Conservation (phyloP, 2,888 invertebrate species). For the Drosophila pseudotakahashii region DNA sequence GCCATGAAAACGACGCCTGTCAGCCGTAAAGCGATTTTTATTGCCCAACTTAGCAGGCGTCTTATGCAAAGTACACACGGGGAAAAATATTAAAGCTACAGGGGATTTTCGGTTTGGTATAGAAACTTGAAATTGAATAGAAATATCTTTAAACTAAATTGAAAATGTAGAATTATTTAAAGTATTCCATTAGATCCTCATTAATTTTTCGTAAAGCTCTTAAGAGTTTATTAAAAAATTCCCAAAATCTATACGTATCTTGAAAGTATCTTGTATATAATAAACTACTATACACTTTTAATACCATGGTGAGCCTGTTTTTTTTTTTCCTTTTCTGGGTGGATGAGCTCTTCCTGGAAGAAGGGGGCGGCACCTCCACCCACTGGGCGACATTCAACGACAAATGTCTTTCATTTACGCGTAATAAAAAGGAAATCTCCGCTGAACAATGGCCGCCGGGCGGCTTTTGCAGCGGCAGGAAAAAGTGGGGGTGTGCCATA, state of each 20-base stretch:
- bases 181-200: too few species aligned
- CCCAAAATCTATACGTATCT: background rate
- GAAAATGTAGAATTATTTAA: too few species aligned
- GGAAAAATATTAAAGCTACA: background rate
- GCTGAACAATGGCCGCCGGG: conserved; percentile 57
- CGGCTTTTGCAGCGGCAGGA: conserved; percentile 20
- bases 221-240: background rate
- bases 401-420: conserved; percentile 73
- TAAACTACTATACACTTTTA: too few species aligned
- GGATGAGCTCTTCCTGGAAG: background rate
- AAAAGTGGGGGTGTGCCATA: background rate
- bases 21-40: conserved; percentile 52
- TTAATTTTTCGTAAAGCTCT: too few species aligned
- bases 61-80: conserved; percentile 29
- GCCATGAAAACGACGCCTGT: background rate
- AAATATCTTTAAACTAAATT: too few species aligned
- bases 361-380: too few species aligned
- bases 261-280: background rate
- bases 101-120: too few species aligned
- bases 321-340: background rate
- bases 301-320: too few species aligned
- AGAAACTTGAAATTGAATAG: too few species aligned
- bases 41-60: conserved; percentile 37
- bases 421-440: conserved; percentile 72
- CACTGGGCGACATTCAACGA: conserved; percentile 39